Evolutionary conservation across 2,888 invertebrate genomes (phyloP), one percentile per base, ranked within the genome.

Genomic region (Syritta pipiens): DNA sequence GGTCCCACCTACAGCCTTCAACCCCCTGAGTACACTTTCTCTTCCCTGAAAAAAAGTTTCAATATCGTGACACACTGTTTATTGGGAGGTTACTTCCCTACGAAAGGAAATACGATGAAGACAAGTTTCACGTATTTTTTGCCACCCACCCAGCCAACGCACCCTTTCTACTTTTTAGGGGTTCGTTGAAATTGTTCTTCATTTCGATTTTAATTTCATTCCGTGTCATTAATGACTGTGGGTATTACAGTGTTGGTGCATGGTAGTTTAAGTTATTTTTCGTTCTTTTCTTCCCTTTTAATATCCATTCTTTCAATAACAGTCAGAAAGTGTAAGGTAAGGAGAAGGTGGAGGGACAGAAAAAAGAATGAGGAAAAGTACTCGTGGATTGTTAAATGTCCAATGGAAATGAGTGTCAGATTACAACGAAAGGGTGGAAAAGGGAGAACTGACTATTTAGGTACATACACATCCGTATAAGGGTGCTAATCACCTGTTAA

Each of bases 131-230:
- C 55, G 55, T 55, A 42, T 46, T 24, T 42, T 28, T 37, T 12
- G 12, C 3, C 40, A 1, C 30, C 44, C 46, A 9, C 44, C 44
- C 6, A 10, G 10, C 35, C 19, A n/a, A 26, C 4, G 32, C 12
- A 28, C 3, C 12, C 26, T 37, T 44, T 20, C 30, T 6, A 12
- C 35, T 48, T 28, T 62, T 35, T 14, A 20, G 35, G 48, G 22
- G 12, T 51, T 35, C 53, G 59, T 60, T 22, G 53, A 55, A 79
- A 72, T 63, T 67, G 79, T 74, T 74, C 74, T 79, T 79, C 79
- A 74, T 79, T 79, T 79, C 79, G 74, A 79, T 79, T 79, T 74
- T 79, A 74, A 79, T 79, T 79, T 74, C 79, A 79, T 79, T 79
- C 67, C 79, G 79, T 74, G 79, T 79, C 79, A 79, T 79, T 79